Evolutionary conservation across 2,888 invertebrate species (phyloP), one percentile per base, ranked within the genome.

Genomic region (Clunio marinus): DNA sequence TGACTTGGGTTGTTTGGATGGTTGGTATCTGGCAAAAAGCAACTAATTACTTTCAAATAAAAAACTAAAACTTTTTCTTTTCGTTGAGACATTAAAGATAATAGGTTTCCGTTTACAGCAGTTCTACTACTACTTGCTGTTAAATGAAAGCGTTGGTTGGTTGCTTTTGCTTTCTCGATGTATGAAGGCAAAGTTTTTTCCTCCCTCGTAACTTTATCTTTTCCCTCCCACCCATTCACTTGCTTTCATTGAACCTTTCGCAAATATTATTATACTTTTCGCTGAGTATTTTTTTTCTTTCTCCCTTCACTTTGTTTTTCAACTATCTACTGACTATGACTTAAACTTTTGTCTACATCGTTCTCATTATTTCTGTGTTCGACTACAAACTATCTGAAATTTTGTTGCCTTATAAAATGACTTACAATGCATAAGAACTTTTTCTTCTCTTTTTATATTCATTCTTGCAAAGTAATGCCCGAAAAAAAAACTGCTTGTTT

Each of bases 41-140:
- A 59, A 68, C 27, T 60, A 59, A 68, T 59, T 68, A 68, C 59
- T 45, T 45, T 62, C 59, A 70, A 68, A 55, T 70, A 70, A 70
- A 69, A 69, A 70, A 27, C 70, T 70, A 32, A 70, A 45, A 60
- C 4, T 5, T 70, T 59, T 46, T 51, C 65, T 15, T 71, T 71
- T 59, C 69, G 70, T 32, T 41, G 5, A 59, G 32, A 28, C 58
- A 58, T 60, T 60, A 22, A 24, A 62, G 63, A 63, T 63, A 63
- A 63, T 63, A 63, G 45, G 63, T 63, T 63, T 46, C 63, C 63
- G 63, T 45, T 63, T 45, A 63, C 28, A 37, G 15, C 8, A 41
- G 41, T n/a, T 32, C 15, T 41, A 15, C n/a, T n/a, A n/a, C n/a
- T 41, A 10, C 41, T 41, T 15, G 10, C 41, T 3, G 41, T 41